Evolutionary conservation across 2,113 vertebrate species (phyloP).

Genomic region (Syrrhaptes paradoxus): DNA sequence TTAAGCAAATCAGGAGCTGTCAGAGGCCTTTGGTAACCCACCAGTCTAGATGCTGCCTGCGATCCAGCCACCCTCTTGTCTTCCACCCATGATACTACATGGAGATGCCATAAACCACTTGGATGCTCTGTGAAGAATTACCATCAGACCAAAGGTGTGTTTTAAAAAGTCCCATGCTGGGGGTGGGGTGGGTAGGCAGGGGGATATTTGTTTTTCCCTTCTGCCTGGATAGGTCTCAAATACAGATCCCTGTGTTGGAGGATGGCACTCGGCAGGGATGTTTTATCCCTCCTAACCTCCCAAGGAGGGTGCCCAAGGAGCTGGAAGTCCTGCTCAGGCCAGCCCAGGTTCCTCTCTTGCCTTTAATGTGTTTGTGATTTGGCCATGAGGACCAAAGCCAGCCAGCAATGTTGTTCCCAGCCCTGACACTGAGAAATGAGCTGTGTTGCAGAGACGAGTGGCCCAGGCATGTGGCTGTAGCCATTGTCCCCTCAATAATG

Average conservation of each 20-base stretch:
- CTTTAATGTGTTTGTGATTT: neutral
- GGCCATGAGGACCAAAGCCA: neutral
- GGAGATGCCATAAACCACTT: neutral
- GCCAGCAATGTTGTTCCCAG: neutral
- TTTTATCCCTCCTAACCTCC: neutral
- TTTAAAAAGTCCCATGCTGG: neutral
- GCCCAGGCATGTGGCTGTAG: neutral
- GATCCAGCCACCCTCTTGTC: neutral
- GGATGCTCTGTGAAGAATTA: neutral
- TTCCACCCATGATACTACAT: neutral
- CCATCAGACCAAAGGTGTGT: neutral
- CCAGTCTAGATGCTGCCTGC: neutral
- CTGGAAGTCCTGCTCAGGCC: neutral
- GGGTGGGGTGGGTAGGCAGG: too few relatives aligned
- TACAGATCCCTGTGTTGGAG: neutral
- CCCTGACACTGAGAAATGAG: neutral
- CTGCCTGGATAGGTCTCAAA: neutral
- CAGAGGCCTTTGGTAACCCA: neutral
- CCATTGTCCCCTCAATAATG: neutral
- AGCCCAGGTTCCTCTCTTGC: neutral
- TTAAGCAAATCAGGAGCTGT: neutral
- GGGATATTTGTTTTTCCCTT: neutral
- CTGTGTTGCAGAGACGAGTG: neutral
- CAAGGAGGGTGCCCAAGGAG: neutral
- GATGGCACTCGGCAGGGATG: neutral